Evolutionary conservation across 2,797 vertebrate species (phyloP), one percentile per base, ranked within the genome.

Genomic region (Semaprochilodus insignis): DNA sequence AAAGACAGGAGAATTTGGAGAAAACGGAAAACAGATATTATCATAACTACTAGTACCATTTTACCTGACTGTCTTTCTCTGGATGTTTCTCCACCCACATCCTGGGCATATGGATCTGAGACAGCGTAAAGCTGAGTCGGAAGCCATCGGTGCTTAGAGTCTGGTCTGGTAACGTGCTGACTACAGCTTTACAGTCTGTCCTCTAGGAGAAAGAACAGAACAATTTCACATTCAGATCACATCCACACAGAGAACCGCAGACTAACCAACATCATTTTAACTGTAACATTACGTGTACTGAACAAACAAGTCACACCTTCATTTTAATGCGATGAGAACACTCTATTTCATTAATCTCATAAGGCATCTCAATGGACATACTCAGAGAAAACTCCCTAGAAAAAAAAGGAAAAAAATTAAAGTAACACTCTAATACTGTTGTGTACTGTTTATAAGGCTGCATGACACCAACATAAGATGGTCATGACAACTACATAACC

Each of bases 71-170:
- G 87, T 94, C 93, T 89, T 96, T 95, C 73, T 96, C 92, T 11
- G 95, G 96, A 91, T 97, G 95, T 66, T 95, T 95, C 87, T 97
- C 96, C 83, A 97, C 95, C 95, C 96, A 96, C 95, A 97, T 97
- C 89, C 96, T 94, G 85, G 95, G 95, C 63, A 96, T 91, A 89
- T 96, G 94, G 0, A 92, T 86, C 71, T 96, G 80, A 86, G 90
- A 90, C 88, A 97, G 89, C 82, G 73, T 80, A 63, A 97, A 70
- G 23, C 76, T 90, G 73, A 97, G 88, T 87, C 91, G 91, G 92
- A 97, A 96, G 15, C 96, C 95, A 0, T 87, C 87, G 3, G 87
- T 54, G 25, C 92, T 93, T 83, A 97, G 88, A 44, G 82, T 88
- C 88, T 95, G 93, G 52, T 90, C 92, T 0, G 95, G 93, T 81